Evolutionary conservation across 1,140 invertebrate genomes (phyloP).

Genomic region (Drosophila baimaii): DNA sequence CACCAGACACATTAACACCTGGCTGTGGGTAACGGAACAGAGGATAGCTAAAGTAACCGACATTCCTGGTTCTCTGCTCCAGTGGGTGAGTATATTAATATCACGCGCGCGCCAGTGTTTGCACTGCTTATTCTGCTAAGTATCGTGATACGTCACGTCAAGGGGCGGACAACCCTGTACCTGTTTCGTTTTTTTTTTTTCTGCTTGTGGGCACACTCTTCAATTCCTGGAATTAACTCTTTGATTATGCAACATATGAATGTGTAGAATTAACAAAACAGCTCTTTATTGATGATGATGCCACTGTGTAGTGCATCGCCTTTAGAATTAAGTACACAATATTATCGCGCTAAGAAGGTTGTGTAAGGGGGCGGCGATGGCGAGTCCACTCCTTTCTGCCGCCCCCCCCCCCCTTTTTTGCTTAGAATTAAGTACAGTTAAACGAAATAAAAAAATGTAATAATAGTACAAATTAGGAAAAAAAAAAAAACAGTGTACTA

Average conservation of each 20-base stretch:
- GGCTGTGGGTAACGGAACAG: neutral
- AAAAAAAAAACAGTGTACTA: conserved; percentile 48
- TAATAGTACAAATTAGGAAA: conserved; percentile 46
- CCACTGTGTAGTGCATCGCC: conserved; percentile 15
- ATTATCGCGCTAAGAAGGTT: conserved; percentile 19
- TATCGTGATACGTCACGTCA: too few relatives aligned
- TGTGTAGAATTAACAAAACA: conserved; percentile 57
- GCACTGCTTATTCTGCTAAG: too few relatives aligned
- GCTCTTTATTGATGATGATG: conserved; percentile 50
- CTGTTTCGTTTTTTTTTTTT: too few relatives aligned
- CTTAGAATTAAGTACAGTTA: conserved; percentile 52
- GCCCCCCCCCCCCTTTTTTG: neutral
- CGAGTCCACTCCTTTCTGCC: neutral
- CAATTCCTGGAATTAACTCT: too few relatives aligned
- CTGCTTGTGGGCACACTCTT: too few relatives aligned
- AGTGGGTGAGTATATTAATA: conserved; percentile 10
- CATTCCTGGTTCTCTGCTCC: neutral
- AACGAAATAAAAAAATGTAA: conserved; percentile 55
- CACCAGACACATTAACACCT: neutral
- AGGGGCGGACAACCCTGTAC: too few relatives aligned
- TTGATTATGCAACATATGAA: too few relatives aligned
- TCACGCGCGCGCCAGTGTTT: neutral
- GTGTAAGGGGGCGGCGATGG: neutral
- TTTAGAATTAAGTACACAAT: conserved; percentile 40
- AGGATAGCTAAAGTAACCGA: neutral